phyloP scores from a whole-genome alignment of 2,888 invertebrate species.

The Pseudococcus jackbeardsleyi region DNA sequence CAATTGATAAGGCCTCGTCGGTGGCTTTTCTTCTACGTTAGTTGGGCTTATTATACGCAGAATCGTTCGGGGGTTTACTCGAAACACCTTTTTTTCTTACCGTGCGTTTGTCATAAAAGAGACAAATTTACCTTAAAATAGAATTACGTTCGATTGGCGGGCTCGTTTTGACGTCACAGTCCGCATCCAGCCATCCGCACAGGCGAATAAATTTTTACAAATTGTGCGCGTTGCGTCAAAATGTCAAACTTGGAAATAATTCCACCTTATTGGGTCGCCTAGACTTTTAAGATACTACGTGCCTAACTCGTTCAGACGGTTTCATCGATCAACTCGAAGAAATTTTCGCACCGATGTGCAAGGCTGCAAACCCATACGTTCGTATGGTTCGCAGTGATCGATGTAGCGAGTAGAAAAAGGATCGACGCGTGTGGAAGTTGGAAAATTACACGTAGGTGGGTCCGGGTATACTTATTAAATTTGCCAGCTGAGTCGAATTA shows the following conservation, averaged over 20 bases:
- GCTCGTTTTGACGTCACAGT: slow-evolving; percentile 15
- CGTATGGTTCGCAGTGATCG: not conserved
- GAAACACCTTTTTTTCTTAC: not conserved
- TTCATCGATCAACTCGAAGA: slow-evolving; percentile 7
- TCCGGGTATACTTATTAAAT: not conserved
- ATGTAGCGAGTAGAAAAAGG: not conserved
- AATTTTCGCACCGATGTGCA: not conserved
- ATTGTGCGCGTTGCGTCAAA: slow-evolving; percentile 18
- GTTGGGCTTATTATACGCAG: not conserved
- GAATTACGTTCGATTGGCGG: slow-evolving; percentile 27
- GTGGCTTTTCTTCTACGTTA: not conserved
- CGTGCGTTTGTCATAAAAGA: not conserved
- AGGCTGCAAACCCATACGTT: not conserved
- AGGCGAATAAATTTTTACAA: slow-evolving; percentile 32
- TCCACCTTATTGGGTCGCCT: not conserved
- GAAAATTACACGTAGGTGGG: not conserved
- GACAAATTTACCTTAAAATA: slow-evolving; percentile 33
- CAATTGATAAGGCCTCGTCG: not conserved
- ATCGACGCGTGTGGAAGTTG: not conserved
- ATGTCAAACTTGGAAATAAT: slow-evolving; percentile 30
- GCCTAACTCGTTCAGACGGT: not conserved
- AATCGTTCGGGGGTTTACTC: not conserved
- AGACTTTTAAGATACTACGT: not conserved
- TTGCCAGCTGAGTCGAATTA: not conserved
- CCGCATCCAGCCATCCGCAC: not conserved